Evolutionary conservation across 2,113 vertebrate genomes (phyloP), one percentile per base, ranked within the genome.

Genomic region (Thunnus thynnus): DNA sequence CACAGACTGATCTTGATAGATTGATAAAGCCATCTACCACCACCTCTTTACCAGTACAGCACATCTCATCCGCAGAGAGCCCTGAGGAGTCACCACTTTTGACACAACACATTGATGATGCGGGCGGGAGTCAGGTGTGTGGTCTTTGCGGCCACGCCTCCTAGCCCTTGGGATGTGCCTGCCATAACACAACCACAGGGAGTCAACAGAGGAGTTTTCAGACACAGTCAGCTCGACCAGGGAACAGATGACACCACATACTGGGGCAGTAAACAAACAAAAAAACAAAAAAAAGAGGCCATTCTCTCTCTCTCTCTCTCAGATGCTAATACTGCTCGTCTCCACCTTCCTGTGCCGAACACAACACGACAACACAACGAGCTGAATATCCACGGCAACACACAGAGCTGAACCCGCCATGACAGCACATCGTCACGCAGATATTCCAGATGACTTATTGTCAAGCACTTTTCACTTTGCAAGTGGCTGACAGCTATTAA

Each of bases 101-200:
- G 93, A 94, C 94, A 95, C 90, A 92, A 94, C 94, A 95, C 92
- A 96, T 94, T 92, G 90, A 87, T 74, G 85, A 80, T 83, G 88
- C 64, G 92, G 88, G 90, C 80, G 72, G 89, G 92, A 89, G 88
- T 90, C 88, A 83, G 69, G 78, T 62, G 65, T 86, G 80, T 82
- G 90, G 85, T 76, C 78, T 46, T 79, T 68, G 65, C 9, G 84
- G 36, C 86, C 86, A 78, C 78, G 88, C 89, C 90, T 84, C 72
- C 90, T 86, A 83, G 88, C 87, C 86, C 76, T 79, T 56, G 47
- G 89, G 89, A 88, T 77, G 80, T 84, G 68, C 81, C 88, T 80
- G 88, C 91, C 84, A 86, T 86, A 90, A 94, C 92, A 93, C 87
- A 88, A 82, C 90, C 81, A 91, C 93, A 92, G 92, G 88, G 83